Evolutionary conservation across 2,888 invertebrate species (phyloP).

Genomic region (Nomada lathburiana): DNA sequence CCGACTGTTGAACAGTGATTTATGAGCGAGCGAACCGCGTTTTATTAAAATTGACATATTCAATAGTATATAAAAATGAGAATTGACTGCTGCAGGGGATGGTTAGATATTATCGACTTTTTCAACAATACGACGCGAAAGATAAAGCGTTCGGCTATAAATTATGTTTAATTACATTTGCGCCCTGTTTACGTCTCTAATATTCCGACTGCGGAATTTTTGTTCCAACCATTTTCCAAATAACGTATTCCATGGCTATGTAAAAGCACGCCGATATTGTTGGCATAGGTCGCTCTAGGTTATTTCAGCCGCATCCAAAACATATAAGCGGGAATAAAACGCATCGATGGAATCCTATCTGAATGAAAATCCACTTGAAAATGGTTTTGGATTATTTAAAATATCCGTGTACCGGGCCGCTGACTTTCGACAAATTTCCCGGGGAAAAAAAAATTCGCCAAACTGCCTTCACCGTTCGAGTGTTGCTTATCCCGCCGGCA

Average conservation of each 20-base stretch:
- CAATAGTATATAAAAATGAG: conserved; percentile 12
- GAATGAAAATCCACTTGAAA: conserved; percentile 7
- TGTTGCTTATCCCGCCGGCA: conserved; percentile 2
- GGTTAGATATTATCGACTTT: conserved; percentile 15
- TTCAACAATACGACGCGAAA: conserved; percentile 1
- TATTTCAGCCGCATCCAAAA: conserved; percentile 11
- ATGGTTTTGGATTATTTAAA: conserved; percentile 21
- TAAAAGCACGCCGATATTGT: not conserved
- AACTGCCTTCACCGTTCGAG: not conserved
- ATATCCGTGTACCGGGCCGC: not conserved
- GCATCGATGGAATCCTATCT: not conserved
- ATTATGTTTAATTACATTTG: not conserved
- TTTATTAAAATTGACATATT: conserved; percentile 18
- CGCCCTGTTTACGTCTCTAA: too few relatives aligned
- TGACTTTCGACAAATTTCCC: not conserved
- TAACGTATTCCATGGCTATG: not conserved
- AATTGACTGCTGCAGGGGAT: not conserved
- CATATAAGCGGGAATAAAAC: not conserved
- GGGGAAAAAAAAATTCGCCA: not conserved
- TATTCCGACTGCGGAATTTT: too few relatives aligned
- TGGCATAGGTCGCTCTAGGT: not conserved
- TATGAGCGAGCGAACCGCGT: not conserved
- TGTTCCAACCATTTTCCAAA: too few relatives aligned
- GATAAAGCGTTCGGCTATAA: not conserved
- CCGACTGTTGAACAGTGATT: not conserved